Base-by-base conservation (phyloP, 2,797 vertebrate species). In the Rhinella marina region DNA sequence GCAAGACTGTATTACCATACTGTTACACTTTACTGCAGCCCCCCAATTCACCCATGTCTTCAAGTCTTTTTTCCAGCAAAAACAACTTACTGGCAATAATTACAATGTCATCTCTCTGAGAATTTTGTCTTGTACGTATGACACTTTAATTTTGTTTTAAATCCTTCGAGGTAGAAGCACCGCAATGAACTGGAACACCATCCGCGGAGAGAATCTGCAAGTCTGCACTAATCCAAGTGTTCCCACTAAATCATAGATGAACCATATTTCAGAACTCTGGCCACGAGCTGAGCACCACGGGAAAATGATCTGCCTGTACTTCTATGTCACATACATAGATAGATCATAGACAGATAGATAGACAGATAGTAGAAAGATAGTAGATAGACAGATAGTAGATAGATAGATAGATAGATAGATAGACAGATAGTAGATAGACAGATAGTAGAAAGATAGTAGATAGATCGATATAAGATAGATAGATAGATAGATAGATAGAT, bases 71-170 rank as follows among this genome's bases (percentile, higher is more conserved):
- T 1, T 64, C 41, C 59, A 62, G 59, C 29, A 81, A 81, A 48
- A 81, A 81, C 79, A 81, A 81, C 79, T 64, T 64, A 62, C 32
- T 62, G 78, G 59, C 79, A 64, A 81, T 81, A 81, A 81, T 81
- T 81, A 64, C 79, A 81, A 81, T 81, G 79, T 81, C 79, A 81
- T 81, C 79, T 81, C 79, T 62, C 29, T 13, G 23, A 81, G 59
- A 62, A 81, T 81, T 81, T 81, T 81, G 56, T 81, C 56, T 81
- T 81, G 29, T 62, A 81, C 79, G 64, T 48, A 81, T 81, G 79
- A 81, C 79, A 81, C 59, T 81, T 81, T 81, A 81, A 81, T 81
- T 81, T 80, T 61, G 77, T 80, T 59, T 81, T 62, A 81, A 81
- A 59, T 81, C 79, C 79, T 64, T 62, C 13, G 79, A 81, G 59